phyloP scores from a whole-genome alignment of 1,140 invertebrate genomes.

The Pollicipes pollicipes region DNA sequence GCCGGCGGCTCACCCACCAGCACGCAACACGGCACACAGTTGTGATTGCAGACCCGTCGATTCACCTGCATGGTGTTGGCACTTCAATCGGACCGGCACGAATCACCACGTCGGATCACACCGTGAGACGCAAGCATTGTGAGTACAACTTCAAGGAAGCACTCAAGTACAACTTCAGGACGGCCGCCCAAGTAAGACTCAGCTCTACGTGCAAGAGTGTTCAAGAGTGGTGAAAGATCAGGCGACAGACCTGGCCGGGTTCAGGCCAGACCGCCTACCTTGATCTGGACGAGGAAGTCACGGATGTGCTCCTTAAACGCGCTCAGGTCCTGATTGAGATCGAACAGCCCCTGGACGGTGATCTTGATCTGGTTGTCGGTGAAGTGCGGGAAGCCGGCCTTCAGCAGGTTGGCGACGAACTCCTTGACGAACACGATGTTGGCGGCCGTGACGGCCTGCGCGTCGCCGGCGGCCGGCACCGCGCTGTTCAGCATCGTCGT shows the following conservation, averaged over 20 bases:
- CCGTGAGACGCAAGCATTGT: no score
- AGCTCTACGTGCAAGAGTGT: no score
- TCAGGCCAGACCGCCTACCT: slow-evolving; percentile 43
- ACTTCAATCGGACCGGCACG: no score
- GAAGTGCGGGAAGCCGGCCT: slow-evolving; percentile 82
- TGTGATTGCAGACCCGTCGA: no score
- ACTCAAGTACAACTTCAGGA: no score
- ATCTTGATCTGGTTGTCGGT: slow-evolving; percentile 96
- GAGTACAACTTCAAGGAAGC: no score
- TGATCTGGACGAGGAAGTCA: slow-evolving; percentile 98
- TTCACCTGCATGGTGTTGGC: no score
- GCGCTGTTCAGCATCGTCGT: neutral
- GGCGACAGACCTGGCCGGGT: neutral
- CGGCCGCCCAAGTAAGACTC: no score
- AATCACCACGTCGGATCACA: no score
- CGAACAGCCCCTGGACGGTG: slow-evolving; percentile 94
- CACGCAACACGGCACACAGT: no score
- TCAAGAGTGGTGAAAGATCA: no score
- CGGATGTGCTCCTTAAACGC: slow-evolving; percentile 96
- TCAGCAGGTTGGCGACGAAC: slow-evolving; percentile 81
- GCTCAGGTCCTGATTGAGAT: slow-evolving; percentile 86
- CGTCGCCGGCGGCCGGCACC: slow-evolving; percentile 17
- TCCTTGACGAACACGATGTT: slow-evolving; percentile 69
- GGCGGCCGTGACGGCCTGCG: slow-evolving; percentile 36
- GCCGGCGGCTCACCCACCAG: no score